Evolutionary conservation across 2,888 invertebrate genomes (phyloP), one percentile per base, ranked within the genome.

Genomic region (Hirtodrosophila cameraria): DNA sequence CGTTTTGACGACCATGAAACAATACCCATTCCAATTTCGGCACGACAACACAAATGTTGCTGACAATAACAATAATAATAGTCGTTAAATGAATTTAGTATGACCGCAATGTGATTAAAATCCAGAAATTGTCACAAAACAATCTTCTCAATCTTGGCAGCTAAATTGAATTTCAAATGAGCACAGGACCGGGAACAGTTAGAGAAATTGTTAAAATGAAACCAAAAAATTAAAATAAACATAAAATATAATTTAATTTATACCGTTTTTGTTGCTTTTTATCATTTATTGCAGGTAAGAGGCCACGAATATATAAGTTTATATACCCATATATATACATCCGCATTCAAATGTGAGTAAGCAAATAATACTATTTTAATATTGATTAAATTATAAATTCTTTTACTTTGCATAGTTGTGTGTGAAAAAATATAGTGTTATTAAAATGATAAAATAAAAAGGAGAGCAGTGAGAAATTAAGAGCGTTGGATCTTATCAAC

Each of bases 101-200:
- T 81, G 76, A 84, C 76, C 81, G 64, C 77, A 84, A 54, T 86
- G 84, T 80, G 79, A 79, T 79, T 79, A 80, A 84, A 79, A 81
- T 75, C 55, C 72, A 49, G 59, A 83, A 82, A 85, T 69, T 85
- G 79, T 77, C 86, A 70, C 79, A 60, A 23, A 23, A 52, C 67
- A 74, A 81, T 74, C 57, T 69, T 70, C 55, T 36, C 60, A 52
- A 30, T 68, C 50, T 53, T 42, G 27, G 57, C 81, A 13, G 36
- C 43, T 48, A 82, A 77, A 77, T 85, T 77, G 77, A 77, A 77
- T 77, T 86, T 77, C 7, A 82, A 77, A 77, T 86, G 80, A 82
- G 75, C 49, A n/a, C 28, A n/a, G n/a, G n/a, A 16, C 7, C 4
- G 7, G n/a, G n/a, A n/a, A n/a, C 15, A 16, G 27, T 18, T 28